Base-by-base conservation (phyloP, 2,113 vertebrate genomes). In the Glaucomys volans region DNA sequence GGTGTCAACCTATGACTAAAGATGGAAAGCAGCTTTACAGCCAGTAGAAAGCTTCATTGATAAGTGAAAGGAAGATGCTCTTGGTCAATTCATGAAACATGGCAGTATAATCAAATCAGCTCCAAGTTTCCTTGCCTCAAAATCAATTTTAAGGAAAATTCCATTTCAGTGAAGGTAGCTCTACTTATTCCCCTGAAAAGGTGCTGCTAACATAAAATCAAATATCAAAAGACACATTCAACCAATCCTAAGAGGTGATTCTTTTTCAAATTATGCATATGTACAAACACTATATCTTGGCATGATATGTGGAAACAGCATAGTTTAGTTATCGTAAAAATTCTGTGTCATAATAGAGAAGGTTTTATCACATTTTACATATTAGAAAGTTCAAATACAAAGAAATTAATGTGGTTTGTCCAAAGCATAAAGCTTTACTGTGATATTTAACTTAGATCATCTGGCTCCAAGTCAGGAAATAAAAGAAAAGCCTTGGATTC, bases 121-220 rank as follows among this genome's bases (percentile, higher is more conserved):
- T 71, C 64, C 32, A 91, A 54, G n/a, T 82, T 96, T 75, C 64
- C 71, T 76, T 72, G 75, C 28, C 76, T 95, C 62, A n/a, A 95
- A 96, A 87, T 95, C 89, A 93, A 40, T 81, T 94, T 94, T 66
- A 32, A 59, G 87, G 57, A 86, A 94, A 90, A 97, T 87, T 76
- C 59, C 74, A 62, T 95, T 82, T 95, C 67, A 35, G 52, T 42
- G 67, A 96, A 74, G 66, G 47, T 42, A 92, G 81, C 32, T 91
- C 59, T 50, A 24, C 77, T 59, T 50, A 24, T 81, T 83, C 37
- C 26, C 37, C 47, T 52, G 57, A 20, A 37, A 80, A 42, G 16
- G 17, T 88, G 47, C 26, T 35, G 1, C 89, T 96, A 89, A 90
- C 50, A 64, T 47, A 91, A 93, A 97, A 90, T 54, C 37, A 66